These are phyloP conservation scores for Aphaenogaster rudis DNA, from an alignment of 1,140 invertebrate species.

Conservation along the genomic window DNA sequence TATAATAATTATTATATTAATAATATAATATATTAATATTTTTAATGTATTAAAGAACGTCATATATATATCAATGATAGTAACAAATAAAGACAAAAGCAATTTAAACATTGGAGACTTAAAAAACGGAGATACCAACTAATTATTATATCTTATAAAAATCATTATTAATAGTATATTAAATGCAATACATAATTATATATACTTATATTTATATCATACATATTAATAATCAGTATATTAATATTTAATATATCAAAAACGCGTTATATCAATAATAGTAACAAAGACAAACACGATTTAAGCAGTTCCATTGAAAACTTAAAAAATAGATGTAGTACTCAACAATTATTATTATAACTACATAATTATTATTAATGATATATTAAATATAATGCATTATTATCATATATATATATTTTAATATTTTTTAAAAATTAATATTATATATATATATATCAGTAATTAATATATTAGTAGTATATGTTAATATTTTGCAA, in stretches of 20 bases:
- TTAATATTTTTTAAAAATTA: background rate
- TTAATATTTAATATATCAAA: background rate
- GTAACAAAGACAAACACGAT: background rate
- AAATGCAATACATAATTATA: too few species aligned
- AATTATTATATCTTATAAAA: background rate
- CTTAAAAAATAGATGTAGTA: background rate
- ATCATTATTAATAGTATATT: background rate
- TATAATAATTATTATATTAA: too few species aligned
- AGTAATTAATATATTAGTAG: background rate
- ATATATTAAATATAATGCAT: background rate
- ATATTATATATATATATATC: conserved; percentile 3
- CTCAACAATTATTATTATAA: background rate
- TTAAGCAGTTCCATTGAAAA: background rate
- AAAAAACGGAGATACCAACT: background rate
- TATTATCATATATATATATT: conserved; percentile 2
- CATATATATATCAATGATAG: background rate
- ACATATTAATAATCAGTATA: background rate
- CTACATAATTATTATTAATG: background rate
- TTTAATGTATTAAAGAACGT: too few species aligned
- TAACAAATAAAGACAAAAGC: background rate
- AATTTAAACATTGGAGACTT: background rate
- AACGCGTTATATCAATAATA: too few species aligned
- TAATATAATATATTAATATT: too few species aligned
- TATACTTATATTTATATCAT: too few species aligned
- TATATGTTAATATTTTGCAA: background rate